Evolutionary conservation across 2,113 vertebrate genomes (phyloP).

Genomic region (Vimba vimba): DNA sequence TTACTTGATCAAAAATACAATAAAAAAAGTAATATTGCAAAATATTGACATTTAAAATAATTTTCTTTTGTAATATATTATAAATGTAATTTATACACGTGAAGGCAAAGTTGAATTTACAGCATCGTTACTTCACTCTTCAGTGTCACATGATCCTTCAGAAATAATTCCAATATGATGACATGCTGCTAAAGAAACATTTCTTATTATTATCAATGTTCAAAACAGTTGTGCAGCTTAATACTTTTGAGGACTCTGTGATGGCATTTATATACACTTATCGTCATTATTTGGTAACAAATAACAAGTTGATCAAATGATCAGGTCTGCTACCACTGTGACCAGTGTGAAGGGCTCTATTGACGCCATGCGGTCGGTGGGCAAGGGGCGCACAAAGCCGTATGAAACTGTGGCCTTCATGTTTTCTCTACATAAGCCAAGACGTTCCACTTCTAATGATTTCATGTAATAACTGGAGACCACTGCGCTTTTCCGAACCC

Average conservation of each 20-base stretch:
- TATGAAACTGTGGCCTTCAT: conserved; percentile 45
- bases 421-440: conserved; percentile 57
- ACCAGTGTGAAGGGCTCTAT: conserved; percentile 27
- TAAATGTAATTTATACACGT: neutral
- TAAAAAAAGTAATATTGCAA: neutral
- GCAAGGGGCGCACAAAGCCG: conserved; percentile 27
- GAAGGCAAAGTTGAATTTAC: neutral
- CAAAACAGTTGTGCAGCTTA: too few relatives aligned
- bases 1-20: neutral
- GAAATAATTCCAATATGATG: neutral
- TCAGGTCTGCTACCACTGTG: conserved; percentile 9
- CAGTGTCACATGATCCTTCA: neutral
- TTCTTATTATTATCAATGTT: too few relatives aligned
- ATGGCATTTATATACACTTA: neutral
- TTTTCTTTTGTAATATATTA: neutral
- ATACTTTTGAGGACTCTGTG: too few relatives aligned
- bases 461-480: conserved; percentile 66
- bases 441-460: conserved; percentile 56
- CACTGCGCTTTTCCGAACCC: conserved; percentile 62
- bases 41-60: neutral
- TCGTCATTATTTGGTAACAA: neutral
- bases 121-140: neutral
- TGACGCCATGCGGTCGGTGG: conserved; percentile 44
- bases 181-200: neutral
- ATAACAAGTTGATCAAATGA: neutral